Conservation (phyloP, 2,797 vertebrate genomes). For the Hemibagrus guttatus region DNA sequence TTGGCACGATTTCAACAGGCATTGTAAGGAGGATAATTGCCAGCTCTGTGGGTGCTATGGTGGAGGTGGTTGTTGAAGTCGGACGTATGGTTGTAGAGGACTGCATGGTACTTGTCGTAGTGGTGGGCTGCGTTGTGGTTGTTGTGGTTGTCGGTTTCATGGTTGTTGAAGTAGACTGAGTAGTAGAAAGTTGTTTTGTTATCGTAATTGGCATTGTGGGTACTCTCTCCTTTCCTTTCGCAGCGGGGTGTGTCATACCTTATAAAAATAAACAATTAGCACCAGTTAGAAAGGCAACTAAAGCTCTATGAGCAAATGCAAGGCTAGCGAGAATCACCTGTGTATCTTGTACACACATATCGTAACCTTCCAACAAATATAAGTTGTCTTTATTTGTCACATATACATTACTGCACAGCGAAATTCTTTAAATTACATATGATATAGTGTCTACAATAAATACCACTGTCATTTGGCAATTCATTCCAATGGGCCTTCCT, state of each 20-base stretch:
- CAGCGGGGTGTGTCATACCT: constrained; percentile 72
- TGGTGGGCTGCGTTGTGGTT: not conserved
- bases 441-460: constrained; percentile 3
- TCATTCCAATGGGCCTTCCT: not conserved
- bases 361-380: not conserved
- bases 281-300: not conserved
- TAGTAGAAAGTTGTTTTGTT: constrained; percentile 7
- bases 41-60: constrained; percentile 35
- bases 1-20: not conserved
- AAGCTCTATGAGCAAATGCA: not conserved
- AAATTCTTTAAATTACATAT: too few relatives aligned
- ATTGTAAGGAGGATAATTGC: constrained; percentile 47
- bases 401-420: too few relatives aligned
- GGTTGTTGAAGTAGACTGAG: constrained; percentile 45
- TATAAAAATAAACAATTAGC: not conserved
- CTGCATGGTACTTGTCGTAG: not conserved
- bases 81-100: constrained; percentile 26
- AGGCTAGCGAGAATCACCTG: not conserved
- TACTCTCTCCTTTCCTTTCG: constrained; percentile 40
- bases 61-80: constrained; percentile 31
- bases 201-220: constrained; percentile 55
- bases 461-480: not conserved
- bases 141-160: constrained; percentile 31
- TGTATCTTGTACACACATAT: not conserved
- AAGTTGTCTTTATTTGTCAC: too few relatives aligned